Base-by-base conservation (phyloP, 2,113 vertebrate genomes). In the Actenoides hombroni region DNA sequence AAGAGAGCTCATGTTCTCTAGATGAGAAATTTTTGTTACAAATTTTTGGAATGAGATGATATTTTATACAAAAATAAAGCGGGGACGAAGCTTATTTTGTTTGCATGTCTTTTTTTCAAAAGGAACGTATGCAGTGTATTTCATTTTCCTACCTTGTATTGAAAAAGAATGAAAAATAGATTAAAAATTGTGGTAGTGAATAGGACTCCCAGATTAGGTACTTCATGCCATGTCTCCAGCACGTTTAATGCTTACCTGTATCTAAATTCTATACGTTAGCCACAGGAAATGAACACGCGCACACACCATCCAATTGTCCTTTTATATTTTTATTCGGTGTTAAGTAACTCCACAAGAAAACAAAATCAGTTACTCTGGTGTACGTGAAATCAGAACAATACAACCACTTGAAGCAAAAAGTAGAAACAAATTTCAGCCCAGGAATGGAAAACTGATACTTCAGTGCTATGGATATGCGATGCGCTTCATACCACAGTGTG, bases 261-360 rank as follows among this genome's bases (percentile, higher is more conserved):
- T 19, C 9, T 11, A 46, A 26, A n/a, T 51, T 35, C 51, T 0
- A 8, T 5, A 85, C 0, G 0, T 67, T 20, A 73, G n/a, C 23
- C 26, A 24, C 63, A 83, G 73, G 42, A 89, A 93, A 95, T 71
- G 68, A 93, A 85, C 42, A 49, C 42, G 31, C 78, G 31, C 16
- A 73, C 60, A 93, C 88, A 10, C 93, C 92, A 78, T 79, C 89
- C 87, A 91, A 35, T 14, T 90, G 96, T 93, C 97, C 97, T 98
- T 97, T 86, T 88, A 81, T 95, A 85, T 96, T 98, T 99, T 99
- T 99, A 99, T 99, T 99, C 96, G 98, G 98, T 99, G 99, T 99
- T 99, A 99, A 99, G 98, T 99, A 99, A 99, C 98, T 99, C 98
- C 99, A 99, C 99, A 99, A 99, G 98, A 99, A 99, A 99, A 99